Evolutionary conservation across 2,113 vertebrate genomes (phyloP).

Genomic region (Camelus dromedarius): DNA sequence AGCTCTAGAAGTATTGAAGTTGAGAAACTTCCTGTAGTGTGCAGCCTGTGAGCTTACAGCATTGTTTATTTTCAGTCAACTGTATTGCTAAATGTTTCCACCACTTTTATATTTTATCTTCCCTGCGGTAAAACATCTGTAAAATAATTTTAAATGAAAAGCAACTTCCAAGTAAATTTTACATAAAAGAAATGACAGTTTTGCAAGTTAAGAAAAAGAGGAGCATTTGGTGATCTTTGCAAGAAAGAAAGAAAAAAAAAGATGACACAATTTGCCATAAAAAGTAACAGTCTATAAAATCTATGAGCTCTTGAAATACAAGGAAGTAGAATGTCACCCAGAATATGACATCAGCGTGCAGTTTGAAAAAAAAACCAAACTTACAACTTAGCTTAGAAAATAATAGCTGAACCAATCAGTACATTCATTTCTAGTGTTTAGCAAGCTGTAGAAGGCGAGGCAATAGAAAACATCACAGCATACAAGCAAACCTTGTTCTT

Average conservation of each 20-base stretch:
- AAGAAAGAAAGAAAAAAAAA: slow-evolving; percentile 81
- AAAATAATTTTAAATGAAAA: slow-evolving; percentile 85
- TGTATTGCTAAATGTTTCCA: slow-evolving; percentile 88
- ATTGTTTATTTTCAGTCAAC: slow-evolving; percentile 90
- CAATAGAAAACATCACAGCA: slow-evolving; percentile 84
- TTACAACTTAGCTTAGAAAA: slow-evolving; percentile 84
- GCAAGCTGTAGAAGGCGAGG: slow-evolving; percentile 83
- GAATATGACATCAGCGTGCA: slow-evolving; percentile 77
- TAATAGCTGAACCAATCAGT: slow-evolving; percentile 82
- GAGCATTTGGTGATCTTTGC: slow-evolving; percentile 81
- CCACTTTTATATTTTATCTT: slow-evolving; percentile 86
- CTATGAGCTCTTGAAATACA: slow-evolving; percentile 79
- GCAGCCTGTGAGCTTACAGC: slow-evolving; percentile 86
- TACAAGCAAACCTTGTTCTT: slow-evolving; percentile 87
- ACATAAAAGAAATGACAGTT: slow-evolving; percentile 75
- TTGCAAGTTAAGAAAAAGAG: slow-evolving; percentile 66
- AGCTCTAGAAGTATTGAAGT: slow-evolving; percentile 82
- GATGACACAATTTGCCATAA: slow-evolving; percentile 78
- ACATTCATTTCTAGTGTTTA: slow-evolving; percentile 85
- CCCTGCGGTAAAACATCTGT: slow-evolving; percentile 86
- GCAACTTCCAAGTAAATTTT: slow-evolving; percentile 85
- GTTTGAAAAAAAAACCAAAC: slow-evolving; percentile 26
- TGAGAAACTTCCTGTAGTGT: slow-evolving; percentile 85
- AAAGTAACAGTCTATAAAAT: slow-evolving; percentile 85
- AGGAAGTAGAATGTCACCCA: slow-evolving; percentile 72